Percentiles rank a stretch among this genome's conserved stretches.
These are phyloP conservation scores for Oscarella lobularis DNA, from an alignment of 37 sponge, comb jelly and placozoan genomes.

Conservation along the genomic window DNA sequence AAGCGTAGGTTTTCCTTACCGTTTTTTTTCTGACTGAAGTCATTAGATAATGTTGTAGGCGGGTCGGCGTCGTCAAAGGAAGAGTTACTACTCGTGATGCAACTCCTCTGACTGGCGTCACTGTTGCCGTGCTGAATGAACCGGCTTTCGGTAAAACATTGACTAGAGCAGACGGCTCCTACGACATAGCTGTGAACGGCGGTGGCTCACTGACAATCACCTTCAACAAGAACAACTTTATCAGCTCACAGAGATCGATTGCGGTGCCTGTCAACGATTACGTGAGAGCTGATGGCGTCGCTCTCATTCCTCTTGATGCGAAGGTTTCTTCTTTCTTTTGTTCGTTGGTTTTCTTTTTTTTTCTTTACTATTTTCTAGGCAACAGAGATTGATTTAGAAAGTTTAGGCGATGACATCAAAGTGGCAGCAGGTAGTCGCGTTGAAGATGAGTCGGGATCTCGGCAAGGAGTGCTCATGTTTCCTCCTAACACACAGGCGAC, in stretches of 20 bases:
- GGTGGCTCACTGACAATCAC: neutral
- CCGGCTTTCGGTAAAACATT: neutral
- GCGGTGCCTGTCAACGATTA: neutral
- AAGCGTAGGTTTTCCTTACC: neutral
- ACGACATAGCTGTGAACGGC: neutral
- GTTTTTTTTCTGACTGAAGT: neutral
- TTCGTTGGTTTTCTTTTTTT: too few species aligned
- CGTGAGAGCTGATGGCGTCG: neutral
- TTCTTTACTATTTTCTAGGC: too few species aligned
- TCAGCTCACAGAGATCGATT: neutral
- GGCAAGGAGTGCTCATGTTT: constrained; percentile 1
- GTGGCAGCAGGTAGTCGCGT: neutral
- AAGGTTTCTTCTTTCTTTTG: neutral
- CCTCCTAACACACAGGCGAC: neutral
- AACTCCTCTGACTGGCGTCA: neutral
- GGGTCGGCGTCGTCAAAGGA: neutral
- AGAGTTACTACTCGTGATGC: neutral
- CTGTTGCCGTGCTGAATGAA: neutral
- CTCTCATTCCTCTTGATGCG: neutral
- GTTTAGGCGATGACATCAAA: constrained; percentile 1
- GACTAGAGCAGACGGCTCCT: neutral
- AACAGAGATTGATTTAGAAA: neutral
- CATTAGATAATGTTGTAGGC: too few species aligned
- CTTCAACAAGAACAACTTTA: neutral
- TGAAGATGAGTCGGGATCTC: neutral